Conservation (phyloP, 1,140 invertebrate species). For the Drosophila subpulchrella region DNA sequence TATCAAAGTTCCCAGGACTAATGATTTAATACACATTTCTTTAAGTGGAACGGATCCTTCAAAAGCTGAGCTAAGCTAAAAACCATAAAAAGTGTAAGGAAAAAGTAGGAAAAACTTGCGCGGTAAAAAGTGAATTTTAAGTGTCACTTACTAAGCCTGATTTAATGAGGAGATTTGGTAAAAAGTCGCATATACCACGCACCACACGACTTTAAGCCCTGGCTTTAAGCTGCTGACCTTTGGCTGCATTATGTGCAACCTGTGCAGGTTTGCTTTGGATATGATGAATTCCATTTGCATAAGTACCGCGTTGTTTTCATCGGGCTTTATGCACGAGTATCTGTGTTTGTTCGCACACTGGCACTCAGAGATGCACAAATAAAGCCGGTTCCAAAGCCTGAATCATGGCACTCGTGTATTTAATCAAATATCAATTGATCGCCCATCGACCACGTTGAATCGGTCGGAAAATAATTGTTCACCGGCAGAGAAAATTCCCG, state of each 20-base stretch:
- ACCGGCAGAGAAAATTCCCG: background rate
- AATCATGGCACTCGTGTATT: slow-evolving; percentile 45
- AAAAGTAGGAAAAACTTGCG: background rate
- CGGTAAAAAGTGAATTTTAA: slow-evolving; percentile 31
- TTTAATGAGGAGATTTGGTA: slow-evolving; percentile 33
- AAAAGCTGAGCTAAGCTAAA: slow-evolving; percentile 4
- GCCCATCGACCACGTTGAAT: slow-evolving; percentile 21
- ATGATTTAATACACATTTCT: background rate
- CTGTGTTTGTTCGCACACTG: background rate
- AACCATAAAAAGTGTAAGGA: background rate
- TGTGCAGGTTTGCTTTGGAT: slow-evolving; percentile 14
- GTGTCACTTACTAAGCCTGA: slow-evolving; percentile 38
- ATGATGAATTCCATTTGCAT: slow-evolving; percentile 52
- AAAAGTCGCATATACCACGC: slow-evolving; percentile 5
- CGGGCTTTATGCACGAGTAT: slow-evolving; percentile 4
- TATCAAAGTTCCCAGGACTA: too few species aligned
- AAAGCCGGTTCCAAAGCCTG: slow-evolving; percentile 30
- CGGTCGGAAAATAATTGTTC: slow-evolving; percentile 42
- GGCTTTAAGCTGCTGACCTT: slow-evolving; percentile 45
- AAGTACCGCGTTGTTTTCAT: slow-evolving; percentile 26
- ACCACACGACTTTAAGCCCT: slow-evolving; percentile 21
- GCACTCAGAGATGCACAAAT: slow-evolving; percentile 19
- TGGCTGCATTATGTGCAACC: slow-evolving; percentile 25
- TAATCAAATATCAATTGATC: slow-evolving; percentile 75
- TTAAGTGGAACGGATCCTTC: too few species aligned